phyloP scores from a whole-genome alignment of 2,113 vertebrate species.

The Pogonocichla stellata region DNA sequence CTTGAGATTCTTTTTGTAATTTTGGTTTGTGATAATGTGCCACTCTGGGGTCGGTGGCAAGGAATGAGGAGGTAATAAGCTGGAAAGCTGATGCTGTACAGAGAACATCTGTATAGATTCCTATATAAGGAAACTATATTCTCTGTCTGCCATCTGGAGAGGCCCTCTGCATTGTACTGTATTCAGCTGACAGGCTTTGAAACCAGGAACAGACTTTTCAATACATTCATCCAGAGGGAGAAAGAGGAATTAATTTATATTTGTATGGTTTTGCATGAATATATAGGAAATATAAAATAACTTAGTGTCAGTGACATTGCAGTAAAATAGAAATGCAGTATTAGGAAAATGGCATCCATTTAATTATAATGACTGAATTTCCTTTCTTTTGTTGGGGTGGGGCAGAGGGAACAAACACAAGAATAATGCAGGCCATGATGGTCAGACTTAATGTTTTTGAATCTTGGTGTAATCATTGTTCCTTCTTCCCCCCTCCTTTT shows the following conservation, averaged over 20 bases:
- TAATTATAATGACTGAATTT: not conserved
- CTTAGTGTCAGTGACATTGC: not conserved
- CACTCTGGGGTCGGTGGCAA: not conserved
- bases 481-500: not conserved
- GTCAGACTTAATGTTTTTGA: not conserved
- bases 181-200: slow-evolving; percentile 17
- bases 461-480: not conserved
- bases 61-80: slow-evolving; percentile 1
- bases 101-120: slow-evolving; percentile 26
- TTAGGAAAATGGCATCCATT: not conserved
- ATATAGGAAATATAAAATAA: not conserved
- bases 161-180: not conserved
- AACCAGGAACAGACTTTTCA: not conserved
- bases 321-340: not conserved
- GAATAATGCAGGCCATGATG: not conserved
- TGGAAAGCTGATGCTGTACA: not conserved
- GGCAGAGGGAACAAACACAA: not conserved
- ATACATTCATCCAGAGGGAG: not conserved
- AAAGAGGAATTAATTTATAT: not conserved
- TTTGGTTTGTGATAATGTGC: slow-evolving; percentile 1
- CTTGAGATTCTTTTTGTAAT: slow-evolving; percentile 17
- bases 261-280: not conserved
- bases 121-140: not conserved
- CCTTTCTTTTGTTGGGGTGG: not conserved
- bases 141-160: slow-evolving; percentile 14